Base-by-base conservation (phyloP, 1,140 invertebrate species). In the Tetragnatha versicolor region DNA sequence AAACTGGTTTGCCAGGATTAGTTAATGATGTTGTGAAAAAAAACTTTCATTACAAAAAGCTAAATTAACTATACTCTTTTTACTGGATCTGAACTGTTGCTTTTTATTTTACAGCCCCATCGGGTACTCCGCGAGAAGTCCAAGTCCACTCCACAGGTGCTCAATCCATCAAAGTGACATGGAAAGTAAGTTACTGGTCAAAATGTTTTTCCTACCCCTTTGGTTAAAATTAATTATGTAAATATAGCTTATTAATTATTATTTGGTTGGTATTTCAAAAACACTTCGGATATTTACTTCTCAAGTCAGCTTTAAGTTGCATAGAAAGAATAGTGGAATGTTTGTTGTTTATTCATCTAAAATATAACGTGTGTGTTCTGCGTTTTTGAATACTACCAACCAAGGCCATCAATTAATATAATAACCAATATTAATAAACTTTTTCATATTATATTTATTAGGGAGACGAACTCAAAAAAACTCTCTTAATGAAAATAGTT, bases 91-190 rank as follows among this genome's bases (percentile, higher is more conserved):
- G 7, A 53, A n/a, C 25, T 7, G 9, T 17, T 7, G 27, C 9
- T 60, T 58, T 47, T 31, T 27, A 20, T 37, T 6, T 93, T 61
- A 7, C 55, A 87, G 80, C 81, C 53, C 81, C 81, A 14, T 79
- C 70, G 4, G 81, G 49, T 1, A 77, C 80, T 7, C 77, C 81
- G 29, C 53, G 68, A 25, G 79, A 80, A 3, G 25, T 82, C 2
- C 17, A 37, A 1, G 81, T 79, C 7, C 60, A 82, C 31, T 65
- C 81, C 0, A 82, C 81, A 7, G 81, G 81, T 12, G 81, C 82
- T 9, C 78, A 79, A 27, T 82, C 83, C 17, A 61, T 83, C 9
- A 81, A 81, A 79, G 61, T 83, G 5, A 78, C 69, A 3, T 83
- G 83, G 83, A 82, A 80, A 49, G 81, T 81, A 75, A 47, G 63